phyloP scores from a whole-genome alignment of 2,888 invertebrate genomes.

The Morinoia aosen region DNA sequence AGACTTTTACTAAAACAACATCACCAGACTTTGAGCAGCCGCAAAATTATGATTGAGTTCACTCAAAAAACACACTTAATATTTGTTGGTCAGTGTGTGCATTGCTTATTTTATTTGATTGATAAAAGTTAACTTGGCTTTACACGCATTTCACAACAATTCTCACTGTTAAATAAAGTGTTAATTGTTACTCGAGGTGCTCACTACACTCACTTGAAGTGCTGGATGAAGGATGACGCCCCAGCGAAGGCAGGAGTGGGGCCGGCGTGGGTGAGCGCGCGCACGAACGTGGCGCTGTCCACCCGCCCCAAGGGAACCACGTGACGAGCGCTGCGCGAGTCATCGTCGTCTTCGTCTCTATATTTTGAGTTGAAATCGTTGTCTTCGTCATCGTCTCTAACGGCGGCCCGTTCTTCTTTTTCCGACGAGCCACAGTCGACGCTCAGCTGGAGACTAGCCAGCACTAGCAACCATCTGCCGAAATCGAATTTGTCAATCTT shows the following conservation, averaged over 20 bases:
- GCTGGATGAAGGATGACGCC: neutral
- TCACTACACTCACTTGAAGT: neutral
- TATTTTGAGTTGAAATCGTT: neutral
- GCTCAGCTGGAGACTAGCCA: neutral
- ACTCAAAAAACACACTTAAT: neutral
- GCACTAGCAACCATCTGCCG: neutral
- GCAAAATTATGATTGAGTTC: too few species aligned
- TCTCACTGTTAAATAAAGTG: neutral
- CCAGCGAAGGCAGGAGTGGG: slow-evolving; percentile 31
- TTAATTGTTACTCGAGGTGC: neutral
- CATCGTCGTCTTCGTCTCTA: neutral
- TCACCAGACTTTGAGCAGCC: too few species aligned
- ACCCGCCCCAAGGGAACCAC: neutral
- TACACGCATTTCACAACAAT: neutral
- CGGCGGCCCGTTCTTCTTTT: neutral
- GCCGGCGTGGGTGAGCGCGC: neutral
- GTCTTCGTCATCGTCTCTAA: neutral
- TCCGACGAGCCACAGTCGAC: slow-evolving; percentile 5
- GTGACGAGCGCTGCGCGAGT: neutral
- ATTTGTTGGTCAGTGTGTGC: neutral
- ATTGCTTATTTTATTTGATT: neutral
- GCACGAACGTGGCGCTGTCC: neutral
- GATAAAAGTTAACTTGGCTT: too few species aligned
- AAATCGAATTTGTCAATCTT: neutral
- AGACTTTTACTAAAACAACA: too few species aligned